Evolutionary conservation across 2,888 invertebrate genomes (phyloP).

Genomic region (Sinodicranocentrus sp.): DNA sequence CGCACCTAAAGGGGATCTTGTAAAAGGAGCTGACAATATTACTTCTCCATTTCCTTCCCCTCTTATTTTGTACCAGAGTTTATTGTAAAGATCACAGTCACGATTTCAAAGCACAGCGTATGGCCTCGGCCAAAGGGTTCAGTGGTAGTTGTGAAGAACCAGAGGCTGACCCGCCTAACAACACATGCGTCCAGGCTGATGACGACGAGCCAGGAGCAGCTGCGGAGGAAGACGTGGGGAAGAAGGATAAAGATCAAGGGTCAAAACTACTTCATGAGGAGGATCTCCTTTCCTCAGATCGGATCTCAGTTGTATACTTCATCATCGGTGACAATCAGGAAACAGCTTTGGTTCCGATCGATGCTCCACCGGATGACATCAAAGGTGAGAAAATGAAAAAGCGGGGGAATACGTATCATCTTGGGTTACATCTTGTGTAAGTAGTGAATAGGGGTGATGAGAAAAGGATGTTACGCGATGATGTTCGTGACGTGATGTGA

Average conservation of each 20-base stretch:
- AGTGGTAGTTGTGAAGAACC: constrained; percentile 58
- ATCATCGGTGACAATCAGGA: constrained; percentile 72
- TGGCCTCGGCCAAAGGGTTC: constrained; percentile 72
- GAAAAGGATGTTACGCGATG: too few species aligned
- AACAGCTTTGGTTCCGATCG: constrained; percentile 75
- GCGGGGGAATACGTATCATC: too few species aligned
- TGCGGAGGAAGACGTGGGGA: not conserved
- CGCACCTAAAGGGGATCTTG: not conserved
- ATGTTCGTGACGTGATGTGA: too few species aligned
- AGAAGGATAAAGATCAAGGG: constrained; percentile 40
- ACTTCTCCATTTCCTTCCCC: not conserved
- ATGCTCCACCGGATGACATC: constrained; percentile 75
- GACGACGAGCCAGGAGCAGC: constrained; percentile 19
- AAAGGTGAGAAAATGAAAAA: constrained; percentile 71
- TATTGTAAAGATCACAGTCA: constrained; percentile 30
- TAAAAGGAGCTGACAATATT: not conserved
- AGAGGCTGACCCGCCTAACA: constrained; percentile 56
- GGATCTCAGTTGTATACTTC: constrained; percentile 71
- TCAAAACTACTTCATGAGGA: constrained; percentile 26
- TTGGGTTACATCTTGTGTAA: too few species aligned
- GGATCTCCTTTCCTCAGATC: constrained; percentile 36
- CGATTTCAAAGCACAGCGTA: constrained; percentile 64
- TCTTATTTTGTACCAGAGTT: not conserved
- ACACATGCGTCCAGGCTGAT: constrained; percentile 46
- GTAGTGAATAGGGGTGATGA: not conserved